These are phyloP conservation scores for Lochmaea capreae DNA, from an alignment of 2,888 invertebrate species.

Conservation along the genomic window DNA sequence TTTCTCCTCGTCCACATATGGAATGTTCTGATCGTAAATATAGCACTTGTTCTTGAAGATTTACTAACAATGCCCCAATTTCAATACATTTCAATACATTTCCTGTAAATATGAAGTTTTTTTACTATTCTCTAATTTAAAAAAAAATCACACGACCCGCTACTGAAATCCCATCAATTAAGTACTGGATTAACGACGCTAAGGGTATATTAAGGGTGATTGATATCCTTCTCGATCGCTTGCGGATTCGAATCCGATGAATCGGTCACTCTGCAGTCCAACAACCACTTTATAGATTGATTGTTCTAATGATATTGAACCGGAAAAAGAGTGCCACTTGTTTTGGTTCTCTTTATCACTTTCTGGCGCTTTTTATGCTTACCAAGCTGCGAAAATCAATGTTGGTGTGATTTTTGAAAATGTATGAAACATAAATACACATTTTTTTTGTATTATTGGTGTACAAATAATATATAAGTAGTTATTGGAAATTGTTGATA, in stretches of 20 bases:
- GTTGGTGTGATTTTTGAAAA: background rate
- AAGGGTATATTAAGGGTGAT: constrained; percentile 58
- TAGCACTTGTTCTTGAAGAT: no score
- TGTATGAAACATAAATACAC: background rate
- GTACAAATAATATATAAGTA: no score
- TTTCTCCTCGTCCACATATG: no score
- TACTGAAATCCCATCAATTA: constrained; percentile 57
- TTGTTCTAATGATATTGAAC: constrained; percentile 40
- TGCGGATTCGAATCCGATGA: constrained; percentile 44
- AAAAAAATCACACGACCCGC: background rate
- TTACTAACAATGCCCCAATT: no score
- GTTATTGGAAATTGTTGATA: no score
- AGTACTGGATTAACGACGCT: constrained; percentile 59
- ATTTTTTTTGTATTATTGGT: background rate
- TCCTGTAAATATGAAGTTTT: no score
- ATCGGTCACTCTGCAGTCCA: constrained; percentile 48
- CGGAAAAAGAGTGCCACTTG: constrained; percentile 11
- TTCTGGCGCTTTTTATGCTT: background rate
- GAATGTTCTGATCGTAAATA: no score
- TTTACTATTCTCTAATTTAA: no score
- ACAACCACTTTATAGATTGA: constrained; percentile 57
- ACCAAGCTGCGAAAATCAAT: background rate
- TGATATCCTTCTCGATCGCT: constrained; percentile 52
- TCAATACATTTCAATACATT: no score
- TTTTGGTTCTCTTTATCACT: constrained; percentile 1